These are phyloP conservation scores for Ovis canadensis DNA, from an alignment of 2,113 vertebrate species.

Conservation along the genomic window DNA sequence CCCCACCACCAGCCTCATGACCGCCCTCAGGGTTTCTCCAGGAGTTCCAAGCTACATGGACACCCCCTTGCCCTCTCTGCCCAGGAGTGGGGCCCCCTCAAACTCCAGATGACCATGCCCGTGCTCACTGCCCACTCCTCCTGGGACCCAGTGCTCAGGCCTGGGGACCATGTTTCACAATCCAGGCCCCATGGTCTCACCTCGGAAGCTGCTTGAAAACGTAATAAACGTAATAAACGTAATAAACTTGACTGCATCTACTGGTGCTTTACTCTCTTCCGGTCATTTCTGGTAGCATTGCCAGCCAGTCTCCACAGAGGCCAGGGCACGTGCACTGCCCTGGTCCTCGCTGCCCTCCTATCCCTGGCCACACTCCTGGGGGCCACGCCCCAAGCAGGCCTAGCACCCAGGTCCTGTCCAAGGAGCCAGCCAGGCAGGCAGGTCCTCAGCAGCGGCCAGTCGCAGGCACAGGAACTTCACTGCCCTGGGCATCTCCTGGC, in stretches of 20 bases:
- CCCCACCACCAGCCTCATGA: background rate
- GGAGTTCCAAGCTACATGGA: background rate
- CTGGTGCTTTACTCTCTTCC: background rate
- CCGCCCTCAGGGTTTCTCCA: background rate
- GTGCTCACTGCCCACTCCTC: background rate
- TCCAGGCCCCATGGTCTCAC: background rate
- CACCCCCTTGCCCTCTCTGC: background rate
- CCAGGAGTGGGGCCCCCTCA: background rate
- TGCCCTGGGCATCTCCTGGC: background rate
- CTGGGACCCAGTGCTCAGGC: background rate
- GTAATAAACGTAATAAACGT: background rate
- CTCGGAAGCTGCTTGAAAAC: background rate
- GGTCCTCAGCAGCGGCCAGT: background rate
- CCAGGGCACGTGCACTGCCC: background rate
- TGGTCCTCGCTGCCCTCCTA: background rate
- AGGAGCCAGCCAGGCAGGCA: background rate
- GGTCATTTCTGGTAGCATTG: background rate
- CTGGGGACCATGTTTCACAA: background rate
- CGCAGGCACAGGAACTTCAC: background rate
- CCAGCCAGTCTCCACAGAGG: background rate
- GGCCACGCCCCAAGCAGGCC: accelerated
- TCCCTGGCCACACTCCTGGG: background rate
- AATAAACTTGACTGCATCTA: background rate
- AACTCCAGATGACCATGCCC: background rate
- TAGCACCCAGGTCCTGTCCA: background rate